phyloP scores from a whole-genome alignment of 2,113 vertebrate species.

The Ovis aries region ARS-UI_Ramb_v3.0 NC_056070.1:42178501-42179000 shows the following conservation, averaged over 20 bases:
- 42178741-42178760: background rate
- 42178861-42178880: background rate
- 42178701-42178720: background rate
- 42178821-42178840: background rate
- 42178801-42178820: background rate
- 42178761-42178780: background rate
- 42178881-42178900: background rate
- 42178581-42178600: background rate
- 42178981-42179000: background rate
- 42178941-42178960: background rate
- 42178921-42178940: background rate
- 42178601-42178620: background rate
- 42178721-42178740: background rate
- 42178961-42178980: background rate
- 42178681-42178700: background rate
- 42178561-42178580: background rate
- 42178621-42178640: background rate
- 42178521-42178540: background rate
- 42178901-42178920: background rate
- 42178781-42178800: background rate
- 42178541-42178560: background rate
- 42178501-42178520: background rate
- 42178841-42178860: background rate
- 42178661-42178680: background rate
- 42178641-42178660: background rate